Conservation (phyloP, 2,113 vertebrate species). For the Sorex araneus region DNA sequence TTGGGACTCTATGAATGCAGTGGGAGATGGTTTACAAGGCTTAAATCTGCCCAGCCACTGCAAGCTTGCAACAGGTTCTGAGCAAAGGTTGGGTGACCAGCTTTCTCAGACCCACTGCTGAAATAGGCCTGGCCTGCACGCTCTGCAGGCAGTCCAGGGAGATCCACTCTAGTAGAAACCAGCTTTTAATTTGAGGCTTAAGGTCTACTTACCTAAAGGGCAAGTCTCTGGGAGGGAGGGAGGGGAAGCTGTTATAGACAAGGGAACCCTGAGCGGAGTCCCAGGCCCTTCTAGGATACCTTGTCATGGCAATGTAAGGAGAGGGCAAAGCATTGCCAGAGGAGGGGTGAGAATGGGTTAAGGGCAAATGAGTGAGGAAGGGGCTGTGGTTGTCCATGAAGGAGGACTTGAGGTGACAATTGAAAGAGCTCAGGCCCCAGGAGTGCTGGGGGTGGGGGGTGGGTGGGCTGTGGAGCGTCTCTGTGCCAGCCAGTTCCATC, state of each 20-base stretch:
- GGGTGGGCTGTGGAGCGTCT: no score
- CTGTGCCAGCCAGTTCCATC: neutral
- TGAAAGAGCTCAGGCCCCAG: neutral
- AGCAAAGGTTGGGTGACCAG: neutral
- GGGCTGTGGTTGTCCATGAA: neutral
- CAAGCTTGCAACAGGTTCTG: neutral
- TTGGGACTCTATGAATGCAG: no score
- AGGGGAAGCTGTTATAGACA: neutral
- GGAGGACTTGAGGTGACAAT: neutral
- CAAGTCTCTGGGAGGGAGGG: neutral
- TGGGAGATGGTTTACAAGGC: neutral
- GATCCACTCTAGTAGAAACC: neutral
- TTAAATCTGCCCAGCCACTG: neutral
- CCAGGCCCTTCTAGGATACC: neutral
- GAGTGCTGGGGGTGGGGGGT: no score
- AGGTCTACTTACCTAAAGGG: neutral
- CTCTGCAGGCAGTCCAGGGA: rapidly evolving
- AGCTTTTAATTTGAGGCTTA: neutral
- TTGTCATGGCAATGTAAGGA: neutral
- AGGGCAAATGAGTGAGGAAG: neutral
- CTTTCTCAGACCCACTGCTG: neutral
- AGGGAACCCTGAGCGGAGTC: neutral
- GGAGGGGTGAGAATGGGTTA: neutral
- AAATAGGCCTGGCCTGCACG: no score
- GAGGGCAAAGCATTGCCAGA: neutral